These are phyloP conservation scores for Drosophila kanapiae DNA, from an alignment of 1,140 invertebrate genomes.

Conservation along the genomic window DNA sequence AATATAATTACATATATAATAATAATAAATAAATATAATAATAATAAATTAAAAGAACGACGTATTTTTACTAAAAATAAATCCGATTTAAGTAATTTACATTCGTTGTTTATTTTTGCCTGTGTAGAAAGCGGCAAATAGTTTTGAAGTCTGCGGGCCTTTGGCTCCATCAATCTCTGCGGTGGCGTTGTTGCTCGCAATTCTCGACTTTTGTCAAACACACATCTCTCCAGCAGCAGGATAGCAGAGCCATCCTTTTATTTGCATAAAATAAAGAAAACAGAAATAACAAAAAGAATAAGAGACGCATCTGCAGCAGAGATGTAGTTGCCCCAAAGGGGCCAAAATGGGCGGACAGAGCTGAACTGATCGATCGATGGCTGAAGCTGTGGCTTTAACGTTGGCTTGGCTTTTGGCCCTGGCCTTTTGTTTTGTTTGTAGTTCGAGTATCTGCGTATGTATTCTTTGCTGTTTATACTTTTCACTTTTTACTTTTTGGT, in stretches of 20 bases:
- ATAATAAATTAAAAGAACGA: too few species aligned
- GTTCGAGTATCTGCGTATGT: background rate
- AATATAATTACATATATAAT: too few species aligned
- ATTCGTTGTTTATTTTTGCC: background rate
- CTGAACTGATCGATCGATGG: conserved; percentile 83
- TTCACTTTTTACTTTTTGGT: conserved; percentile 18
- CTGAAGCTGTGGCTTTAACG: conserved; percentile 1
- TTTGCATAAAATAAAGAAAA: conserved; percentile 69
- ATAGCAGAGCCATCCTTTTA: conserved; percentile 26
- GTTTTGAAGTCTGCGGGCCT: conserved; percentile 59
- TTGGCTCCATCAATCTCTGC: conserved; percentile 72
- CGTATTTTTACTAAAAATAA: background rate
- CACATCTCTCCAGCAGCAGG: conserved; percentile 20
- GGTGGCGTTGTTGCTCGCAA: conserved; percentile 61
- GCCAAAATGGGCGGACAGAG: conserved; percentile 83
- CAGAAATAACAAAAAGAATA: conserved; percentile 2
- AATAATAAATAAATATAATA: too few species aligned
- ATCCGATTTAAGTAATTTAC: background rate
- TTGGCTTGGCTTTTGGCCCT: conserved; percentile 40
- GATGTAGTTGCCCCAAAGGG: conserved; percentile 70
- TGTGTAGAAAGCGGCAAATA: conserved; percentile 62
- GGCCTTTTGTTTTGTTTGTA: conserved; percentile 16
- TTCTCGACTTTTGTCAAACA: conserved; percentile 73
- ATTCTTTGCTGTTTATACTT: conserved; percentile 2
- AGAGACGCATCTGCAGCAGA: conserved; percentile 32